A percentile compares a stretch with the other conserved stretches of the same genome.
phyloP scores from a whole-genome alignment of 1,140 invertebrate genomes.

The Drosophila saltans region DNA sequence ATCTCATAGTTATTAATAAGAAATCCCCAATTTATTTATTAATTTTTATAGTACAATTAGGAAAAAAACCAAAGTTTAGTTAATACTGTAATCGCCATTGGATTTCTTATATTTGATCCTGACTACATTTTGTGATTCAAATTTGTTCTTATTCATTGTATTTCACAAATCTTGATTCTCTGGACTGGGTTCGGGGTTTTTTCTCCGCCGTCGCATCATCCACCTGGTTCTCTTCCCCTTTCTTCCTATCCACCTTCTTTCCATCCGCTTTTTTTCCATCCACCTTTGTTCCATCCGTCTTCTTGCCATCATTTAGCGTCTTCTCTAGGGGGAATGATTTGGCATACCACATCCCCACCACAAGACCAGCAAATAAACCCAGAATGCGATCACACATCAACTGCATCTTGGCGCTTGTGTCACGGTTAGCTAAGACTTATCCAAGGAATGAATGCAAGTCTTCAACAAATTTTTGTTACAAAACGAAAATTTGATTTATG shows the following conservation, averaged over 20 bases:
- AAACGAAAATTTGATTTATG: background rate
- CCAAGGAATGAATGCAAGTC: background rate
- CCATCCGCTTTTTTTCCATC: too few species aligned
- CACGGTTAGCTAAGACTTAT: background rate
- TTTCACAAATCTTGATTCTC: background rate
- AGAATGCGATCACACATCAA: slow-evolving; percentile 66
- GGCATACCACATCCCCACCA: slow-evolving; percentile 61
- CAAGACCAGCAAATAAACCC: slow-evolving; percentile 46
- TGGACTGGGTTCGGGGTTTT: background rate
- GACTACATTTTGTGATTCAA: background rate
- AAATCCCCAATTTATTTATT: too few species aligned
- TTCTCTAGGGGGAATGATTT: slow-evolving; percentile 51
- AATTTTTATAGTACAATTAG: too few species aligned
- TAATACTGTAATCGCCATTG: too few species aligned
- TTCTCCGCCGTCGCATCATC: background rate
- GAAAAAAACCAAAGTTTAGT: too few species aligned
- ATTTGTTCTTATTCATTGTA: slow-evolving; percentile 4
- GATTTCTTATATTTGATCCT: too few species aligned
- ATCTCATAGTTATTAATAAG: too few species aligned
- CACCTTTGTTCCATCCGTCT: too few species aligned
- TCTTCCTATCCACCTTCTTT: too few species aligned
- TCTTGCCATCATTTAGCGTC: background rate
- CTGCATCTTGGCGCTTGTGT: slow-evolving; percentile 40
- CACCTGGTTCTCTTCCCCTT: too few species aligned
- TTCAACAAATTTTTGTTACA: background rate